phyloP scores from a whole-genome alignment of 2,888 invertebrate species.

The Craniophora ligustri region DNA sequence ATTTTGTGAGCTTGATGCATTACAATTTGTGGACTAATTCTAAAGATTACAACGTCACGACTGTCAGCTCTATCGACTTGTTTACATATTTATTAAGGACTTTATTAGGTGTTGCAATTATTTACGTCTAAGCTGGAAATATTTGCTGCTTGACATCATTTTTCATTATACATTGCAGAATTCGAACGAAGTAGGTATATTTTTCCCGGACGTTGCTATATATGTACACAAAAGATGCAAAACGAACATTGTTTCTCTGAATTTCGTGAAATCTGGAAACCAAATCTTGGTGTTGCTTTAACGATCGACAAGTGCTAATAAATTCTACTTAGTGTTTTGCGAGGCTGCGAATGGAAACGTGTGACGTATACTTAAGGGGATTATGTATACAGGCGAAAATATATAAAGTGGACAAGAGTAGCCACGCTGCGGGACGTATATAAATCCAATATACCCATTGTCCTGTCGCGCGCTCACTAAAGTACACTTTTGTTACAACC shows the following conservation, averaged over 20 bases:
- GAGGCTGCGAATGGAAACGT: constrained; percentile 31
- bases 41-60: constrained; percentile 54
- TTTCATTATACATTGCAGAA: constrained; percentile 11
- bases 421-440: constrained; percentile 74
- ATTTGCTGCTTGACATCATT: constrained; percentile 8
- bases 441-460: constrained; percentile 79
- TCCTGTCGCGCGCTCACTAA: constrained; percentile 74
- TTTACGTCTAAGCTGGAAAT: constrained; percentile 26
- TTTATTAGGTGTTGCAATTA: constrained; percentile 46
- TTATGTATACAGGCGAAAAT: constrained; percentile 47
- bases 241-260: constrained; percentile 4
- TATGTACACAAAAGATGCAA: constrained; percentile 12
- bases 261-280: constrained; percentile 31
- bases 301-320: constrained; percentile 50
- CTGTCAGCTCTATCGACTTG: constrained; percentile 43
- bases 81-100: constrained; percentile 40
- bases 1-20: constrained; percentile 63
- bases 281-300: constrained; percentile 31
- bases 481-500: constrained; percentile 68
- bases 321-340: constrained; percentile 39
- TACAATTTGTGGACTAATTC: constrained; percentile 60
- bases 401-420: constrained; percentile 58
- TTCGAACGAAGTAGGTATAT: constrained; percentile 4
- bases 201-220: constrained; percentile 7
- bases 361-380: constrained; percentile 19